Evolutionary conservation across 2,113 vertebrate genomes (phyloP), one percentile per base, ranked within the genome.

Genomic region (Xiphias gladius): DNA sequence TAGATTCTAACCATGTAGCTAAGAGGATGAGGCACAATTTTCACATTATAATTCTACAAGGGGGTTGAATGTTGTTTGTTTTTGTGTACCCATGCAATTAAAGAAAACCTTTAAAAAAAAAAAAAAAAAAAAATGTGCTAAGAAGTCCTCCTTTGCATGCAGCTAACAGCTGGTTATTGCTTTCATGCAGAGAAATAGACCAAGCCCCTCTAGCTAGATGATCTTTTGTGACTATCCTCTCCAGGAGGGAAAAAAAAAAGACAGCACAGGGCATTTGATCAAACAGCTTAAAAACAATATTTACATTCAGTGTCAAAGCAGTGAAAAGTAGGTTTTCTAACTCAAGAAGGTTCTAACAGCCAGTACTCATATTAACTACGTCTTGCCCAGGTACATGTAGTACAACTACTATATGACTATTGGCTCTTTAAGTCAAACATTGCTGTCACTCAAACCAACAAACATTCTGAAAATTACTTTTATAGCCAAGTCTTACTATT

Each of bases 141-240:
- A 76, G 9, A 74, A 58, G 54, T 71, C 41, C 11, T 55, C 57
- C 63, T 67, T 80, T 55, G 59, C 66, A 75, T 71, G 48, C 73
- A 73, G 69, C 55, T 20, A 73, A 76, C 75, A 80, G 72, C 28
- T 80, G 72, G 86, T 77, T 78, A 55, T 68, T 80, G 75, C 86
- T 73, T 87, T 82, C 78, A 85, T 59, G 66, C 79, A 63, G 73
- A 82, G 41, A 64, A 79, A 79, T 24, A 57, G 50, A 39, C 50
- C 17, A 22, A 80, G 66, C 57, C 67, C 77, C 55, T 84, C 69
- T 19, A 80, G 86, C 71, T 50, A 65, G 41, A 54, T 70, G 50
- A 61, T 82, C 64, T 80, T 82, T 73, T 58, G 55, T 81, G 70
- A 82, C 28, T 24, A 28, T 37, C 26, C 30, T 64, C 30, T 65